phyloP scores from a whole-genome alignment of 2,113 vertebrate species.

The Picathartes gymnocephalus region DNA sequence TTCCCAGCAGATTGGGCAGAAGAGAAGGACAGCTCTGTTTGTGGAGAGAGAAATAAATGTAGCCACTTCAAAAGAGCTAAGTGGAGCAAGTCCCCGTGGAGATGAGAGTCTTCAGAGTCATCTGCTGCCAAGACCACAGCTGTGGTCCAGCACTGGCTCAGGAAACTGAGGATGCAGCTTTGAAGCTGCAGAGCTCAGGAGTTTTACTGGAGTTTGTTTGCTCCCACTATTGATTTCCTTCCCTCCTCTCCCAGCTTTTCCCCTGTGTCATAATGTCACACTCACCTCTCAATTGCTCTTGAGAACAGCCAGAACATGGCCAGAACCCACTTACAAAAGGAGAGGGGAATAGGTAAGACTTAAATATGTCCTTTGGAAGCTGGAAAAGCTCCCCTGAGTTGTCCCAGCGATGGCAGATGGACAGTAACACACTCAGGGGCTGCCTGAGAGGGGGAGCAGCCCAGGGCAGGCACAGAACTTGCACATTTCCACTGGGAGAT shows the following conservation, averaged over 20 bases:
- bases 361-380: background rate
- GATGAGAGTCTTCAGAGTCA: background rate
- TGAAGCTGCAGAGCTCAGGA: conserved; percentile 18
- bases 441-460: background rate
- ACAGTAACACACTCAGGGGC: background rate
- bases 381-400: background rate
- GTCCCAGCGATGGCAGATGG: accelerated
- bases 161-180: background rate
- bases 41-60: background rate
- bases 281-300: background rate
- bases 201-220: background rate
- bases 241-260: background rate
- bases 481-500: accelerated
- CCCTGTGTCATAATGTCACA: background rate
- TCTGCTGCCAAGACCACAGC: background rate
- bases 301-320: background rate
- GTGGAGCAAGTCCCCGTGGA: background rate
- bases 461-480: background rate
- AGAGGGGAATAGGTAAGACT: background rate
- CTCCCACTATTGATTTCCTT: background rate
- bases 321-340: background rate
- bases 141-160: background rate
- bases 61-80: background rate
- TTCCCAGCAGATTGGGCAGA: background rate
- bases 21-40: background rate